phyloP scores from a whole-genome alignment of 2,888 invertebrate genomes.

The Gymnocheta viridis region DNA sequence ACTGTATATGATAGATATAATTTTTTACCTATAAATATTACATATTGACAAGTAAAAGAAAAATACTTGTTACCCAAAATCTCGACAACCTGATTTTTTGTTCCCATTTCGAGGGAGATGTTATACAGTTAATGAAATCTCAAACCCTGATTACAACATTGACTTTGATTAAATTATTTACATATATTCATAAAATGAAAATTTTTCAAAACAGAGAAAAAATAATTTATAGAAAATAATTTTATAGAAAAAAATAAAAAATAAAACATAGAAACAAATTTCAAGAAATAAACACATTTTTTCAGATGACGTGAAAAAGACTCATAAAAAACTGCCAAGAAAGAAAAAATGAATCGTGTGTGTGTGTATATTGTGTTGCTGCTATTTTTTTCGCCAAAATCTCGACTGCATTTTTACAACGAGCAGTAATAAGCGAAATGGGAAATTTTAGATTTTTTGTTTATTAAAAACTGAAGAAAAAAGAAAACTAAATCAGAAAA shows the following conservation, averaged over 20 bases:
- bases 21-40: no score
- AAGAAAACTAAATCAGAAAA: slow-evolving; percentile 12
- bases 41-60: no score
- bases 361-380: slow-evolving; percentile 27
- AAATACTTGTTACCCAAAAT: neutral
- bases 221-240: slow-evolving; percentile 46
- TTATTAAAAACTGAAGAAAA: slow-evolving; percentile 18
- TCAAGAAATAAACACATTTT: slow-evolving; percentile 43
- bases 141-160: slow-evolving; percentile 39
- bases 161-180: slow-evolving; percentile 49
- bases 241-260: slow-evolving; percentile 11
- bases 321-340: slow-evolving; percentile 54
- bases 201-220: slow-evolving; percentile 65
- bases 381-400: slow-evolving; percentile 27
- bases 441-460: slow-evolving; percentile 47
- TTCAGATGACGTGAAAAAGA: slow-evolving; percentile 53
- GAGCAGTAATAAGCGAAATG: slow-evolving; percentile 50
- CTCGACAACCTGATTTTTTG: neutral
- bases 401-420: slow-evolving; percentile 39
- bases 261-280: slow-evolving; percentile 12
- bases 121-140: neutral
- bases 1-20: no score
- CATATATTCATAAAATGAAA: slow-evolving; percentile 62
- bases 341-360: slow-evolving; percentile 19
- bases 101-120: neutral